Conservation (phyloP, 2,888 invertebrate genomes). For the Idaea biselata region DNA sequence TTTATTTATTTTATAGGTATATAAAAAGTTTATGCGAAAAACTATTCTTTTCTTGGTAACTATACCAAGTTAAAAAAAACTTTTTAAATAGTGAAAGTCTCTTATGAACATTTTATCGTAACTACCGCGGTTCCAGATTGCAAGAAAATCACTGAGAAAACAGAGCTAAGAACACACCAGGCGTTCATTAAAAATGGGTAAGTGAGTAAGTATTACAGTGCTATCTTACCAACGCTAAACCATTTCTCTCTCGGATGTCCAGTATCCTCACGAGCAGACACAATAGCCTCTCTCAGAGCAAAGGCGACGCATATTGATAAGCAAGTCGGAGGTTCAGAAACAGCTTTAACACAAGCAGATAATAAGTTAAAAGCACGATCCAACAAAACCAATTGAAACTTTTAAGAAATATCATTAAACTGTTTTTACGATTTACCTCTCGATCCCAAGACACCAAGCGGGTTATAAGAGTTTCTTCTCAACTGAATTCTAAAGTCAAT, state of each 20-base stretch:
- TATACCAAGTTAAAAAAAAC: too few relatives aligned
- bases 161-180: too few relatives aligned
- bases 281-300: slow-evolving; percentile 83
- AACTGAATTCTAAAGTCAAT: slow-evolving; percentile 86
- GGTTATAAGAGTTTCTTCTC: slow-evolving; percentile 82
- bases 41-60: too few relatives aligned
- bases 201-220: too few relatives aligned
- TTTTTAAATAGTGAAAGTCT: too few relatives aligned
- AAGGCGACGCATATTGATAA: too few relatives aligned
- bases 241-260: slow-evolving; percentile 76
- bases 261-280: slow-evolving; percentile 81
- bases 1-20: too few relatives aligned
- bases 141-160: too few relatives aligned
- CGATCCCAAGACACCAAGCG: slow-evolving; percentile 66
- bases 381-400: not conserved
- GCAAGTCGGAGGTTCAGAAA: slow-evolving; percentile 76
- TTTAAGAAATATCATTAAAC: not conserved
- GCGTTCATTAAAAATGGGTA: not conserved
- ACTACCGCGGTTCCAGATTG: too few relatives aligned
- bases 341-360: slow-evolving; percentile 52
- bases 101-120: too few relatives aligned
- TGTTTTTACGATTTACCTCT: slow-evolving; percentile 41
- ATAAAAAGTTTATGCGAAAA: too few relatives aligned
- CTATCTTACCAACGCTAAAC: slow-evolving; percentile 82
- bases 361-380: not conserved